These are phyloP conservation scores for Phoxinus phoxinus DNA, from an alignment of 2,113 vertebrate species.

Conservation along the genomic window DNA sequence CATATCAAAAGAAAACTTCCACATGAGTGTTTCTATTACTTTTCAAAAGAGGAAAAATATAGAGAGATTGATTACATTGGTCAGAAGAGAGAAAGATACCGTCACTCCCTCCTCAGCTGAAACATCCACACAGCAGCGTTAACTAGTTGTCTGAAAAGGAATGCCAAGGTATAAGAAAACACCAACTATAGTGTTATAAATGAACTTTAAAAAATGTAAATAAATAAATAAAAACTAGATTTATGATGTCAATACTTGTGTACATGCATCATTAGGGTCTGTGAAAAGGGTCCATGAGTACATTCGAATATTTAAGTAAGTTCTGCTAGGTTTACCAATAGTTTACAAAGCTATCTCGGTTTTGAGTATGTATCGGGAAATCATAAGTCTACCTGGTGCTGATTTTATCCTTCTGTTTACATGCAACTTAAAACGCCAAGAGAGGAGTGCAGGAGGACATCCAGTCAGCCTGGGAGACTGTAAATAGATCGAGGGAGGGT, in stretches of 20 bases:
- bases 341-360: neutral
- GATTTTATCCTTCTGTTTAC: slow-evolving; percentile 32
- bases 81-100: neutral
- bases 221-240: neutral
- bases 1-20: neutral
- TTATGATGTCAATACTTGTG: too few relatives aligned
- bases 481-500: slow-evolving; percentile 50
- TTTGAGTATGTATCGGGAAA: neutral
- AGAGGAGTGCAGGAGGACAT: slow-evolving; percentile 6
- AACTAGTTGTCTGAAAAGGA: neutral
- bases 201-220: neutral
- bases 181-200: too few relatives aligned
- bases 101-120: too few relatives aligned
- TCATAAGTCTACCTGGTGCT: slow-evolving; percentile 3
- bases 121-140: neutral
- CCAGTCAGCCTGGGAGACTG: slow-evolving; percentile 40
- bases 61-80: neutral
- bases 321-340: neutral
- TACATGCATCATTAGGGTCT: too few relatives aligned
- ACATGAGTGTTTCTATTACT: neutral
- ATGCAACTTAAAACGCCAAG: slow-evolving; percentile 16
- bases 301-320: neutral
- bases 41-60: neutral
- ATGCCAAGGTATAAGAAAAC: neutral
- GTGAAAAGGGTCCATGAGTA: too few relatives aligned